Percentiles rank a stretch among this genome's conserved stretches.
phyloP scores from a whole-genome alignment of 2,888 invertebrate species.

The Agrotis segetum region DNA sequence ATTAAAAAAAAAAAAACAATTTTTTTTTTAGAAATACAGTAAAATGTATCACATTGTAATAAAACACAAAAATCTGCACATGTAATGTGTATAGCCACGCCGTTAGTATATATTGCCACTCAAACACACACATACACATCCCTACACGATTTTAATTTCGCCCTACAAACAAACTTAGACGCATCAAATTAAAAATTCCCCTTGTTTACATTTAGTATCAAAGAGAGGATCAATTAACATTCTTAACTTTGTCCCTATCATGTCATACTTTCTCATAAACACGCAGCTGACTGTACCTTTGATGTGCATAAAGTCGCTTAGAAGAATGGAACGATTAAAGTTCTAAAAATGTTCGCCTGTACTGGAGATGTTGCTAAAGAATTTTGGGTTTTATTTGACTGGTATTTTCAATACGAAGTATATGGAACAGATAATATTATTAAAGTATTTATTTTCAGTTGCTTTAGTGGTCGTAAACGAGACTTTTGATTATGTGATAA shows the following conservation, averaged over 20 bases:
- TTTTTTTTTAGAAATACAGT: too few relatives aligned
- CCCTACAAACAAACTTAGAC: slow-evolving; percentile 64
- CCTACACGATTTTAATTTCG: slow-evolving; percentile 64
- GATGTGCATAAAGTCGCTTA: slow-evolving; percentile 69
- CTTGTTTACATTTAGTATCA: slow-evolving; percentile 81
- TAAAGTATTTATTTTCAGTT: too few relatives aligned
- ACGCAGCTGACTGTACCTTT: slow-evolving; percentile 69
- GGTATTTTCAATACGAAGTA: not conserved
- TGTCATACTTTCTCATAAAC: slow-evolving; percentile 81
- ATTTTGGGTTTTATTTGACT: slow-evolving; percentile 22
- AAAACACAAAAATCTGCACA: too few relatives aligned
- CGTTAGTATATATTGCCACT: not conserved
- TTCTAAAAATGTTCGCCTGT: slow-evolving; percentile 66
- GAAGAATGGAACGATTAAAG: slow-evolving; percentile 72
- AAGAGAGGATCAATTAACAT: slow-evolving; percentile 81
- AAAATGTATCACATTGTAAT: too few relatives aligned
- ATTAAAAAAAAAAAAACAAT: too few relatives aligned
- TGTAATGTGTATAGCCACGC: too few relatives aligned
- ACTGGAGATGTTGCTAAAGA: slow-evolving; percentile 14
- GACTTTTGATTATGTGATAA: too few relatives aligned
- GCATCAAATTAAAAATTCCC: slow-evolving; percentile 81
- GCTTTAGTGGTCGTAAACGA: too few relatives aligned
- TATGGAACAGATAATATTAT: too few relatives aligned
- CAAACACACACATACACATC: slow-evolving; percentile 47
- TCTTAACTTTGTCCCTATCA: slow-evolving; percentile 74